Conservation (phyloP, 1,140 invertebrate genomes). For the Orchesella cincta region DNA sequence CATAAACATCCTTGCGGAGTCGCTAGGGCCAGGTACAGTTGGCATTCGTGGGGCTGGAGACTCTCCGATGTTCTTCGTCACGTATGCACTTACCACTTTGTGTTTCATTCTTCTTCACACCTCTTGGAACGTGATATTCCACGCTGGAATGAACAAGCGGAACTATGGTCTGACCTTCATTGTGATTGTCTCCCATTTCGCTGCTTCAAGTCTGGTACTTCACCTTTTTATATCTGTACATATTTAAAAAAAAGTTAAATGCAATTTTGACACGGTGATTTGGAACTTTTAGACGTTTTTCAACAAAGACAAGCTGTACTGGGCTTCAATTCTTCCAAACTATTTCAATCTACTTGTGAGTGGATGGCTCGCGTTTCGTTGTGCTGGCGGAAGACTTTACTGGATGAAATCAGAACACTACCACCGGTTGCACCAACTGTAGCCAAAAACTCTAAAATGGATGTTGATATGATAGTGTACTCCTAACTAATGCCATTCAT, state of each 20-base stretch:
- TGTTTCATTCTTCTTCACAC: slow-evolving; percentile 90
- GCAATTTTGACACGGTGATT: no score
- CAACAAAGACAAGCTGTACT: slow-evolving; percentile 73
- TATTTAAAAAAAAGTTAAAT: no score
- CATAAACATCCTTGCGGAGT: slow-evolving; percentile 90
- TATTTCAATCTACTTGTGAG: slow-evolving; percentile 72
- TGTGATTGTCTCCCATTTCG: slow-evolving; percentile 80
- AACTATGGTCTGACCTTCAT: slow-evolving; percentile 71
- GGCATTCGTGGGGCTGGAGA: slow-evolving; percentile 80
- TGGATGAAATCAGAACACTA: no score
- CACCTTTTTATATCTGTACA: background rate
- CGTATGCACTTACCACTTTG: slow-evolving; percentile 82
- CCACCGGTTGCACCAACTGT: no score
- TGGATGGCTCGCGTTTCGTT: slow-evolving; percentile 70
- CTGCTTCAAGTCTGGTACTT: slow-evolving; percentile 75
- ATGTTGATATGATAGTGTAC: no score
- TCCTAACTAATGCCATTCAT: no score
- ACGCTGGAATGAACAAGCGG: slow-evolving; percentile 79
- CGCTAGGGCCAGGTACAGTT: slow-evolving; percentile 89
- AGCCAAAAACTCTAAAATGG: no score
- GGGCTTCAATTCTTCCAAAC: slow-evolving; percentile 69
- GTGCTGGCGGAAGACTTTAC: slow-evolving; percentile 80
- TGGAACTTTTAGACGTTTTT: slow-evolving; percentile 74
- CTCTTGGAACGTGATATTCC: slow-evolving; percentile 94
- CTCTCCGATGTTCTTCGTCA: slow-evolving; percentile 78